Percentiles rank a stretch among this genome's conserved stretches.
phyloP scores from a whole-genome alignment of 2,888 invertebrate genomes.

The Drosophila fulvimacula region DNA sequence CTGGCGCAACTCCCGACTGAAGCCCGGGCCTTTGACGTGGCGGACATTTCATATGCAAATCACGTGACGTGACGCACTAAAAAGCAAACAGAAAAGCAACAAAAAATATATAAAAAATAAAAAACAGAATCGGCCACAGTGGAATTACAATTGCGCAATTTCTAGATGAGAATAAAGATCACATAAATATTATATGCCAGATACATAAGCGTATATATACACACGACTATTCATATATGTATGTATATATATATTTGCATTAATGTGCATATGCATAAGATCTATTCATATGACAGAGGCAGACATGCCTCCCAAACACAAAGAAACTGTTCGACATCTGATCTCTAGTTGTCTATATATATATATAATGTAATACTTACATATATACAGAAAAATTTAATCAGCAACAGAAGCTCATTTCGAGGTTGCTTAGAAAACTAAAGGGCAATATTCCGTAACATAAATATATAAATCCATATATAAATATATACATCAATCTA shows the following conservation, averaged over 20 bases:
- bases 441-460: too few relatives aligned
- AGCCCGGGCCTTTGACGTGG: conserved; percentile 33
- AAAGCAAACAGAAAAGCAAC: conserved; percentile 37
- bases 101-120: not conserved
- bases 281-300: not conserved
- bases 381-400: not conserved
- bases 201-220: not conserved
- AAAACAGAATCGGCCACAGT: conserved; percentile 43
- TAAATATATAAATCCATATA: not conserved
- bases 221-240: too few relatives aligned
- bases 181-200: conserved; percentile 21
- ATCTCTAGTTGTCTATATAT: not conserved
- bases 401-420: not conserved
- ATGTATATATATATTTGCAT: not conserved
- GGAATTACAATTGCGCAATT: conserved; percentile 69
- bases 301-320: not conserved
- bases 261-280: not conserved
- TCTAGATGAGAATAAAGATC: conserved; percentile 55
- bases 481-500: not conserved
- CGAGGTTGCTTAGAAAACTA: not conserved
- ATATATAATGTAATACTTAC: not conserved
- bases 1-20: conserved; percentile 5
- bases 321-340: not conserved
- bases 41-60: conserved; percentile 71
- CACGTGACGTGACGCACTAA: conserved; percentile 57